Evolutionary conservation across 2,888 invertebrate genomes (phyloP).

Genomic region (Atethmia centrago): DNA sequence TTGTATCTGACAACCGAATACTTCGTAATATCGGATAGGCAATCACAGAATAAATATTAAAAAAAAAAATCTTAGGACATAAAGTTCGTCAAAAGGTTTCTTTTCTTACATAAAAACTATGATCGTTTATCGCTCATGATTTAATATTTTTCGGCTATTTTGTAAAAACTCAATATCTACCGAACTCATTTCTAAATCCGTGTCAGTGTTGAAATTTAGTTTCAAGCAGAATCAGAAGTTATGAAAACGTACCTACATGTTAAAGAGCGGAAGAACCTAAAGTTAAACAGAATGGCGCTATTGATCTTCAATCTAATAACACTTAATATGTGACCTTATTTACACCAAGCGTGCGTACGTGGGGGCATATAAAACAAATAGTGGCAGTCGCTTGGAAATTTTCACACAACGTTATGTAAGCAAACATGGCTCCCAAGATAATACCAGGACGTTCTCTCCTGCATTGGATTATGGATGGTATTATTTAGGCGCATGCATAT

Average conservation of each 20-base stretch:
- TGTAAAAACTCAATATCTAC: too few species aligned
- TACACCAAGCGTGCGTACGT: constrained; percentile 15
- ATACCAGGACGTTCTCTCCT: neutral
- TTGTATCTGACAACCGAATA: neutral
- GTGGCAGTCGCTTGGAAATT: neutral
- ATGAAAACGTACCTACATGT: neutral
- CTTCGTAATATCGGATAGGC: neutral
- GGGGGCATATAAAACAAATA: constrained; percentile 43
- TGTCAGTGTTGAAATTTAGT: neutral
- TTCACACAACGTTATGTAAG: constrained; percentile 16
- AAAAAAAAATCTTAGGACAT: too few species aligned
- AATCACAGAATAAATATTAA: neutral
- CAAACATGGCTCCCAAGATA: constrained; percentile 30
- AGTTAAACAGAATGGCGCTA: constrained; percentile 18
- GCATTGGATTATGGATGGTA: constrained; percentile 17
- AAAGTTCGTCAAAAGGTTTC: neutral
- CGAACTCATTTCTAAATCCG: neutral
- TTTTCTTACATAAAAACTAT: neutral
- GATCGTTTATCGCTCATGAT: neutral
- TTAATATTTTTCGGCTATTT: too few species aligned
- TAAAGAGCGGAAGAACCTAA: neutral
- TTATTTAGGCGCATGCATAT: constrained; percentile 34
- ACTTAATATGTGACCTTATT: constrained; percentile 38
- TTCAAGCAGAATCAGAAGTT: neutral
- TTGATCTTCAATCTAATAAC: constrained; percentile 38